These are phyloP conservation scores for Mayetiola destructor DNA, from an alignment of 2,888 invertebrate genomes.

Conservation along the genomic window DNA sequence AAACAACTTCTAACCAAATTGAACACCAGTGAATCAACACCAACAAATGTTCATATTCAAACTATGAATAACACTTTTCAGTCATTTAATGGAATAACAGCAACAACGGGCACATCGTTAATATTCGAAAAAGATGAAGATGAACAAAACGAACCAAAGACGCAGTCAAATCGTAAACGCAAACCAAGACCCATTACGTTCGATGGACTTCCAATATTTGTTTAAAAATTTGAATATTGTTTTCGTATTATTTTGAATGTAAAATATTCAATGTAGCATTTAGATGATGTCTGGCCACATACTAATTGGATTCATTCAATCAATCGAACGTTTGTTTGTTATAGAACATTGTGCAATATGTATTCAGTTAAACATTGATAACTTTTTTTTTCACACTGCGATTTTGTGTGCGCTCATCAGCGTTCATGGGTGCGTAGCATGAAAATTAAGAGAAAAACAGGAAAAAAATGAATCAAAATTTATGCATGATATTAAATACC, in stretches of 20 bases:
- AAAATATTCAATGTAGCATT: background rate
- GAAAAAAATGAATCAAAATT: no score
- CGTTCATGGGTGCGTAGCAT: background rate
- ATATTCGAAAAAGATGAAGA: background rate
- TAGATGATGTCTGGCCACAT: background rate
- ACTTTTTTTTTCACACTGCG: background rate
- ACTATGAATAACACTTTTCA: background rate
- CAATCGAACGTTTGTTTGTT: background rate
- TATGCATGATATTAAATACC: background rate
- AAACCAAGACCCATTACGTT: background rate
- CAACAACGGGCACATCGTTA: background rate
- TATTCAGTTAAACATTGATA: no score
- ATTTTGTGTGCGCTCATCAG: background rate
- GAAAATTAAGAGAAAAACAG: no score
- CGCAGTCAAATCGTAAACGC: background rate
- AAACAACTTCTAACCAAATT: background rate
- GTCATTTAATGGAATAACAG: background rate
- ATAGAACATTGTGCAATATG: slow-evolving; percentile 4
- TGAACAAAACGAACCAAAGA: background rate
- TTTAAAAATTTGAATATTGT: slow-evolving; percentile 1
- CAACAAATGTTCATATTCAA: background rate
- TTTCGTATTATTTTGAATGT: no score
- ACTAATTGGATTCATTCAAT: background rate
- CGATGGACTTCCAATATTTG: background rate
- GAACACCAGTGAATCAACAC: background rate